Evolutionary conservation across 2,888 invertebrate genomes (phyloP).

Genomic region (Priocnemis perturbator): DNA sequence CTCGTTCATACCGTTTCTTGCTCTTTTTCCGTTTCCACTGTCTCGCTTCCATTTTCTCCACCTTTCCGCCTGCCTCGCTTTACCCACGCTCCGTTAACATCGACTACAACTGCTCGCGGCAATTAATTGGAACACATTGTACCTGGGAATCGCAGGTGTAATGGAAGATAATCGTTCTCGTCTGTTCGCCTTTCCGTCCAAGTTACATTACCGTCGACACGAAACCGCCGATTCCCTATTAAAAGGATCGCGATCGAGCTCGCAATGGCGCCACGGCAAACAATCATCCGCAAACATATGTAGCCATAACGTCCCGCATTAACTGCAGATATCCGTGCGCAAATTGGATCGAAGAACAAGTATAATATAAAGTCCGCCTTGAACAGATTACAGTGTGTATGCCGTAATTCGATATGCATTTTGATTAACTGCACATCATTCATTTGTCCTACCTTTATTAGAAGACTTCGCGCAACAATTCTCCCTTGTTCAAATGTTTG

Average conservation of each 20-base stretch:
- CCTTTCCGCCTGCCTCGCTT: background rate
- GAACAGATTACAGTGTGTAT: too few species aligned
- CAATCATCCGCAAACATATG: background rate
- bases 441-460: too few species aligned
- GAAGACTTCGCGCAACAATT: too few species aligned
- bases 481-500: too few species aligned
- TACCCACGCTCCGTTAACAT: slow-evolving; percentile 8
- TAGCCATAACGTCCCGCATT: too few species aligned
- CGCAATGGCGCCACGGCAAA: slow-evolving; percentile 31
- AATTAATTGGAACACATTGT: slow-evolving; percentile 58
- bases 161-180: slow-evolving; percentile 67
- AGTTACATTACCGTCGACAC: slow-evolving; percentile 61
- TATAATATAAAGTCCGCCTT: too few species aligned
- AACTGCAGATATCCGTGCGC: too few species aligned
- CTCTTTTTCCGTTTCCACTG: background rate
- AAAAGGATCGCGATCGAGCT: slow-evolving; percentile 50
- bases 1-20: too few species aligned
- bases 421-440: too few species aligned
- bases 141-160: slow-evolving; percentile 73
- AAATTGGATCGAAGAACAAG: too few species aligned
- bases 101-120: slow-evolving; percentile 35
- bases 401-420: too few species aligned
- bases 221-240: slow-evolving; percentile 52
- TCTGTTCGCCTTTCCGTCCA: slow-evolving; percentile 52
- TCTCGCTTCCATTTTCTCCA: background rate